Percentiles rank a stretch among this genome's conserved stretches.
Conservation (phyloP, 2,888 invertebrate species). For the Augiades crinisus region DNA sequence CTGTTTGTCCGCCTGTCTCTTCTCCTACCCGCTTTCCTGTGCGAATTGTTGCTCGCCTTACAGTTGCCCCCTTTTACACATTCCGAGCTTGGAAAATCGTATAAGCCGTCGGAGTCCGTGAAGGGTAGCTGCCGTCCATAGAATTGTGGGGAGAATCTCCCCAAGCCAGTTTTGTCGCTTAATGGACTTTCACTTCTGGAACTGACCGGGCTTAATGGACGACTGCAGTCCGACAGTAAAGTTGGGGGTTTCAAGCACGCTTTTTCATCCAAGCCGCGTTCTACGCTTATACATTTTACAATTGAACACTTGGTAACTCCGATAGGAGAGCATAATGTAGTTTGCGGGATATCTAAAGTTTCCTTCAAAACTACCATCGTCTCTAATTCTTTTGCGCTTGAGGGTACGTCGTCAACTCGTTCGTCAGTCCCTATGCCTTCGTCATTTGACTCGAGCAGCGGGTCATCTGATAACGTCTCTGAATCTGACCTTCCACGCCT, state of each 20-base stretch:
- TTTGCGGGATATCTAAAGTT: constrained; percentile 69
- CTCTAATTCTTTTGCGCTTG: constrained; percentile 84
- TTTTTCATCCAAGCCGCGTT: constrained; percentile 75
- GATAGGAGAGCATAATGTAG: constrained; percentile 66
- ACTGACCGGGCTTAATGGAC: constrained; percentile 86
- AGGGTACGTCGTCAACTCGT: constrained; percentile 86
- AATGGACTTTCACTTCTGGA: constrained; percentile 90
- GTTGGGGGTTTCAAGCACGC: constrained; percentile 65
- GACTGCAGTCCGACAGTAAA: constrained; percentile 82
- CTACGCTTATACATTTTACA: constrained; percentile 80
- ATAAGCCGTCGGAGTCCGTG: constrained; percentile 90
- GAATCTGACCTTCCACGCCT: constrained; percentile 86
- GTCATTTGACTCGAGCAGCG: constrained; percentile 86
- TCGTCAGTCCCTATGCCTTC: constrained; percentile 91
- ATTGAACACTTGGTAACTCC: constrained; percentile 77
- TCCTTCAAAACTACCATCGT: constrained; percentile 64
- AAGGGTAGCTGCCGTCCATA: constrained; percentile 86
- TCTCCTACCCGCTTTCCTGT: constrained; percentile 83
- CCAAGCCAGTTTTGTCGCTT: constrained; percentile 86
- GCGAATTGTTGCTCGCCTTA: constrained; percentile 68
- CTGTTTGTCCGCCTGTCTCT: constrained; percentile 83
- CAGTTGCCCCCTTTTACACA: constrained; percentile 80
- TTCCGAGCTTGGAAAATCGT: constrained; percentile 90
- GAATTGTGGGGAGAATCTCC: constrained; percentile 86
- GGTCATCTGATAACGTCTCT: constrained; percentile 87